Percentiles rank a stretch among this genome's conserved stretches.
Conservation (phyloP, 2,888 invertebrate genomes). For the Ornithoptera alexandrae region DNA sequence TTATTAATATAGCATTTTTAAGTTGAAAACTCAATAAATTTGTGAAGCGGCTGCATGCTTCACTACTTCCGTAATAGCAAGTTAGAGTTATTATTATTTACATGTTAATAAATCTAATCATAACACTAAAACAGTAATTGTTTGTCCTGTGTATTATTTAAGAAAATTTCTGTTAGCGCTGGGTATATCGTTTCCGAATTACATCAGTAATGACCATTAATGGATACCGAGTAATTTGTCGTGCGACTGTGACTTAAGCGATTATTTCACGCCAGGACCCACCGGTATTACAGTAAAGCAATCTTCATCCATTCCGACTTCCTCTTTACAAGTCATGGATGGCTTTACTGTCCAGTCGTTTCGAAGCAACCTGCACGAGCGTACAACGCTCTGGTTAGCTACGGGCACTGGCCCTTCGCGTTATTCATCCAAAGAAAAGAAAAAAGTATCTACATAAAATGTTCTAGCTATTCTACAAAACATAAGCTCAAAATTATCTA, state of each 20-base stretch:
- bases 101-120: too few relatives aligned
- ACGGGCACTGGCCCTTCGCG: slow-evolving; percentile 24
- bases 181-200: background rate
- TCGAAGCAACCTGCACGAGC: slow-evolving; percentile 59
- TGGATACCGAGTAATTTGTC: slow-evolving; percentile 12
- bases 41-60: too few relatives aligned
- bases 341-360: slow-evolving; percentile 64
- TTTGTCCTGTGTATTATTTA: background rate
- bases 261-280: slow-evolving; percentile 34
- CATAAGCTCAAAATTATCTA: background rate
- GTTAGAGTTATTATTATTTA: too few relatives aligned
- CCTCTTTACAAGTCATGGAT: slow-evolving; percentile 44
- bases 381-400: slow-evolving; percentile 31
- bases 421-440: slow-evolving; percentile 11
- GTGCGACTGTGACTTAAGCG: slow-evolving; percentile 24
- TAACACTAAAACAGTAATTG: background rate
- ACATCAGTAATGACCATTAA: background rate
- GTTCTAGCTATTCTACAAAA: background rate
- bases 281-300: slow-evolving; percentile 30
- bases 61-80: too few relatives aligned
- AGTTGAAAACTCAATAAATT: too few relatives aligned
- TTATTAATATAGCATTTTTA: too few relatives aligned
- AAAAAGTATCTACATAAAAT: background rate
- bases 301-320: slow-evolving; percentile 24
- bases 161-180: background rate